A percentile compares a stretch with the other conserved stretches of the same genome.
These are phyloP conservation scores for Polyploca ridens DNA, from an alignment of 2,888 invertebrate species.

Conservation along the genomic window DNA sequence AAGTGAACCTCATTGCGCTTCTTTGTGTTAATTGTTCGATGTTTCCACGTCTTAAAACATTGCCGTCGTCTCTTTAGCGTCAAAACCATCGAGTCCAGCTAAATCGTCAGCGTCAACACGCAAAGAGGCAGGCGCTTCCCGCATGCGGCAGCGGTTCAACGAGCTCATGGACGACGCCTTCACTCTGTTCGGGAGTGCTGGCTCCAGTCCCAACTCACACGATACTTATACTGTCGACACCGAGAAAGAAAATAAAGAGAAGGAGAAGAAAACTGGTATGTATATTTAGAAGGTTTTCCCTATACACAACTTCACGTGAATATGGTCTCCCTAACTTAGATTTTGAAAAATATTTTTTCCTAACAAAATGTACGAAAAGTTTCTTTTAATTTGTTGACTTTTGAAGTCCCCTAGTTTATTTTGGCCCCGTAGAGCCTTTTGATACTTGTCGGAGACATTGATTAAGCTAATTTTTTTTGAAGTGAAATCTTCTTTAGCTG, in stretches of 20 bases:
- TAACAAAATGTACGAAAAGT: too few species aligned
- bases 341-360: too few species aligned
- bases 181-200: slow-evolving; percentile 88
- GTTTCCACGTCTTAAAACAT: not conserved
- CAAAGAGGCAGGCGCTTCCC: slow-evolving; percentile 77
- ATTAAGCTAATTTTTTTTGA: too few species aligned
- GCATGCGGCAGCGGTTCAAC: slow-evolving; percentile 89
- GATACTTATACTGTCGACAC: slow-evolving; percentile 61
- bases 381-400: too few species aligned
- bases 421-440: too few species aligned
- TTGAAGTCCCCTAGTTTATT: too few species aligned
- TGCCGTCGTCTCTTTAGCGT: slow-evolving; percentile 45
- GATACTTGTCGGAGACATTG: too few species aligned
- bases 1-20: too few species aligned
- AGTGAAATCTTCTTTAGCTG: too few species aligned
- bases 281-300: not conserved
- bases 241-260: slow-evolving; percentile 41
- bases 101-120: slow-evolving; percentile 44
- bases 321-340: too few species aligned
- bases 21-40: too few species aligned
- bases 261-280: slow-evolving; percentile 41
- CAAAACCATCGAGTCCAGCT: slow-evolving; percentile 66
- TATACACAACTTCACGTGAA: too few species aligned
- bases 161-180: slow-evolving; percentile 92
- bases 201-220: slow-evolving; percentile 78